Conservation (phyloP, 2,113 vertebrate genomes). For the Hepsetus odoe region DNA sequence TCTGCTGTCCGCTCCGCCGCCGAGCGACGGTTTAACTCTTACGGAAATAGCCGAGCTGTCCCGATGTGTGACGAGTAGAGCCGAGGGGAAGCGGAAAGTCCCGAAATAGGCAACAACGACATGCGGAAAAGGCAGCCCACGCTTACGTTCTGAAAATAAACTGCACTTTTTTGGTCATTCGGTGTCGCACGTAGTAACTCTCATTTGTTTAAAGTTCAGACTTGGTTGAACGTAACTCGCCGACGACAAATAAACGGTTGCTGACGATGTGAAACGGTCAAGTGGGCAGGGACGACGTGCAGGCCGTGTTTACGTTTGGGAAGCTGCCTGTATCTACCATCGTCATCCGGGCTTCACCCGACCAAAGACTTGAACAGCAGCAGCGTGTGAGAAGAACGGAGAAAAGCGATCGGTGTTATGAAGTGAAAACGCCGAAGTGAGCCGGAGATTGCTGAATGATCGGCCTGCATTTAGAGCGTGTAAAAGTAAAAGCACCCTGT, state of each 20-base stretch:
- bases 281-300: too few species aligned
- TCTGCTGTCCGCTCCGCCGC: conserved; percentile 77
- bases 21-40: conserved; percentile 50
- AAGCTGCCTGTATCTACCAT: too few species aligned
- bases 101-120: not conserved
- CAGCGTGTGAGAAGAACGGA: too few species aligned
- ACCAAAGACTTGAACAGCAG: not conserved
- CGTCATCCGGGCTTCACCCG: not conserved
- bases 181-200: not conserved
- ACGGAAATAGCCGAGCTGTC: conserved; percentile 39
- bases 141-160: not conserved
- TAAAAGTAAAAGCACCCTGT: too few species aligned
- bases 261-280: not conserved
- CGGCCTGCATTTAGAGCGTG: too few species aligned
- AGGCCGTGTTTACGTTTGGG: too few species aligned
- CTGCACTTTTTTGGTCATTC: not conserved
- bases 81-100: not conserved
- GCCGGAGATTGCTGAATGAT: not conserved
- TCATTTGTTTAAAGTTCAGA: not conserved
- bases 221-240: not conserved
- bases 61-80: conserved; percentile 24
- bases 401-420: too few species aligned
- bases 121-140: conserved; percentile 7
- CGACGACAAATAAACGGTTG: not conserved
- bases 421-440: not conserved